Evolutionary conservation across 1,140 invertebrate genomes (phyloP).

Genomic region (Thaumatotibia leucotreta): DNA sequence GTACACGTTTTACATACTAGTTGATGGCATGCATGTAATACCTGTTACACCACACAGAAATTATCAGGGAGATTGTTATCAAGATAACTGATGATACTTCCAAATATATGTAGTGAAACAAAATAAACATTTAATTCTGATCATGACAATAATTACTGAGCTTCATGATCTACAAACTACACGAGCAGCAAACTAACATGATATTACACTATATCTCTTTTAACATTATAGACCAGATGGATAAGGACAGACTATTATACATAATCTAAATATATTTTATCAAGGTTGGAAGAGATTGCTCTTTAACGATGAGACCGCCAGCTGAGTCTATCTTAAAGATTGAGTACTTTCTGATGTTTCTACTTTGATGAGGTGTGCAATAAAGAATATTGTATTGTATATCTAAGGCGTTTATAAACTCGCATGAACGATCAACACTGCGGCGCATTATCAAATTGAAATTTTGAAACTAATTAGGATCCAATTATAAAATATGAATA

Average conservation of each 20-base stretch:
- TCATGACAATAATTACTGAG: background rate
- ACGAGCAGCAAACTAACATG: background rate
- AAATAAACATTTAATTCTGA: background rate
- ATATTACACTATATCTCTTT: background rate
- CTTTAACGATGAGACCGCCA: no score
- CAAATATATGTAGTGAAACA: conserved; percentile 15
- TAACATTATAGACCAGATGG: background rate
- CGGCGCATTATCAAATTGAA: no score
- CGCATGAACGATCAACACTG: no score
- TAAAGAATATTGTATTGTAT: no score
- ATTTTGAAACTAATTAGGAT: no score
- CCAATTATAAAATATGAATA: no score
- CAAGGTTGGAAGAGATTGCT: no score
- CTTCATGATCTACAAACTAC: background rate
- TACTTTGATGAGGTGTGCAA: no score
- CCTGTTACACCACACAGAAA: background rate
- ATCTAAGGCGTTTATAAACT: no score
- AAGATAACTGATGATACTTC: conserved; percentile 4
- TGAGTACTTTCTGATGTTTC: no score
- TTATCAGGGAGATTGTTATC: background rate
- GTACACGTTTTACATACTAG: background rate
- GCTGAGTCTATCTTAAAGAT: no score
- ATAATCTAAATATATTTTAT: no score
- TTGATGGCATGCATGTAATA: background rate
- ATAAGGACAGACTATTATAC: background rate